These are phyloP conservation scores for Echinometra lucunter DNA, from an alignment of 53 echinoderm and acorn worm genomes.

Conservation along the genomic window DNA sequence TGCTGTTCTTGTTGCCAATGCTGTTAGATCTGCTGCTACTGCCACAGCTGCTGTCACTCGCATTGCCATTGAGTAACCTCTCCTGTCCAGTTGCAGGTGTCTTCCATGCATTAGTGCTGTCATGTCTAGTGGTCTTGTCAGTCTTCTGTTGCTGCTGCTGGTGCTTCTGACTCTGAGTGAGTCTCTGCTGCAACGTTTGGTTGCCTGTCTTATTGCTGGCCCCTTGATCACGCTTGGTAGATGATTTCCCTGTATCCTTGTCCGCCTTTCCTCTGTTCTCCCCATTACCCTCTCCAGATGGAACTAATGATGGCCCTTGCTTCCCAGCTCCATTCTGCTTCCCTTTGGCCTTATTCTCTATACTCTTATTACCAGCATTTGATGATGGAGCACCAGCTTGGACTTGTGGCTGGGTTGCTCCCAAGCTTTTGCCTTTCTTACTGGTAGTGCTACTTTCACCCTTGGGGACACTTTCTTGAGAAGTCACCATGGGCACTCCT, in stretches of 20 bases:
- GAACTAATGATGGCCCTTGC: constrained; percentile 62
- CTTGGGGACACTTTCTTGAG: constrained; percentile 40
- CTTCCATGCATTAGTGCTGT: constrained; percentile 71
- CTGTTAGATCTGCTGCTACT: constrained; percentile 69
- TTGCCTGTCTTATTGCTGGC: constrained; percentile 34
- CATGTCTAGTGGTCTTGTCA: constrained; percentile 62
- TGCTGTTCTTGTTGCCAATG: constrained; percentile 51
- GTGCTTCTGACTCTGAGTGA: constrained; percentile 56
- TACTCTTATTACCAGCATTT: constrained; percentile 51
- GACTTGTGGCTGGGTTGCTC: constrained; percentile 50
- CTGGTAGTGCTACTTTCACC: constrained; percentile 36
- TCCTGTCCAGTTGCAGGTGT: constrained; percentile 50
- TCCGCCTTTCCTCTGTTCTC: constrained; percentile 34
- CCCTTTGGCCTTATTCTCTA: constrained; percentile 59
- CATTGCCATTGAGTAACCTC: constrained; percentile 70
- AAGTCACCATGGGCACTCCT: constrained; percentile 8
- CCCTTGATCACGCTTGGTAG: background rate
- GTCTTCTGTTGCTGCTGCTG: constrained; percentile 69
- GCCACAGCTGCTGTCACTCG: constrained; percentile 71
- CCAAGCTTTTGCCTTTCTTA: constrained; percentile 16
- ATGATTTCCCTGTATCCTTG: background rate
- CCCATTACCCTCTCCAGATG: background rate
- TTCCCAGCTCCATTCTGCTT: constrained; percentile 63
- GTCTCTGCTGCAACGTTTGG: constrained; percentile 51
- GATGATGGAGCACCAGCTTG: constrained; percentile 54